phyloP scores from a whole-genome alignment of 2,888 invertebrate species.

The Calameuta pallipes region DNA sequence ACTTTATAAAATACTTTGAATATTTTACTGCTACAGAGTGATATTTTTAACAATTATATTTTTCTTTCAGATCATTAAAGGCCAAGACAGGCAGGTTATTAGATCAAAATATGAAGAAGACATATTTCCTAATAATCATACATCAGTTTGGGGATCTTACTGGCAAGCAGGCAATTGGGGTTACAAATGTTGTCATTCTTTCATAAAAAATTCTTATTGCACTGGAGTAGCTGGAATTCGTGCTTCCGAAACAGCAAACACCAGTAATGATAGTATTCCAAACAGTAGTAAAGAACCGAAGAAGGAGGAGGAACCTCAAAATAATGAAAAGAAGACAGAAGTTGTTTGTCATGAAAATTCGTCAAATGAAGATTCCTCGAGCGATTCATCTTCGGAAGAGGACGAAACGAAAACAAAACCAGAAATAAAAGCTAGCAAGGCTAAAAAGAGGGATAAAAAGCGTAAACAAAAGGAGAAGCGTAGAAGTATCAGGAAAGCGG shows the following conservation, averaged over 20 bases:
- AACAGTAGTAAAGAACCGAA: not conserved
- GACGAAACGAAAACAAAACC: constrained; percentile 25
- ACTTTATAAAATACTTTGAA: not conserved
- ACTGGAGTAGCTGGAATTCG: constrained; percentile 78
- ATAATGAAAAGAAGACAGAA: constrained; percentile 27
- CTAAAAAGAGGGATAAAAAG: constrained; percentile 44
- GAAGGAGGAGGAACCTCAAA: constrained; percentile 11
- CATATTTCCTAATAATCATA: constrained; percentile 91
- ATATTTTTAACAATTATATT: not conserved
- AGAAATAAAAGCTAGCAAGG: constrained; percentile 33
- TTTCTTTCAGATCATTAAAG: constrained; percentile 70
- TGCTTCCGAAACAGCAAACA: constrained; percentile 32
- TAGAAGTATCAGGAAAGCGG: constrained; percentile 65
- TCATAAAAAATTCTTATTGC: constrained; percentile 90
- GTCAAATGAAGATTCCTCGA: constrained; percentile 25
- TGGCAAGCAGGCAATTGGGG: constrained; percentile 97
- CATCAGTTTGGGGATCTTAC: constrained; percentile 94
- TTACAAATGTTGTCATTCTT: constrained; percentile 94
- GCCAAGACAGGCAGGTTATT: constrained; percentile 88
- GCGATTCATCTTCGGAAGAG: constrained; percentile 21
- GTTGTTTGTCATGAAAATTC: constrained; percentile 19
- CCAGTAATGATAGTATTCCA: not conserved
- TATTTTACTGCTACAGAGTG: not conserved
- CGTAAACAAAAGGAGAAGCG: constrained; percentile 48
- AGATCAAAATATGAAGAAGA: constrained; percentile 95